These are phyloP conservation scores for Stomatorhinus ivindoensis DNA, from an alignment of 2,113 vertebrate genomes.

Conservation along the genomic window DNA sequence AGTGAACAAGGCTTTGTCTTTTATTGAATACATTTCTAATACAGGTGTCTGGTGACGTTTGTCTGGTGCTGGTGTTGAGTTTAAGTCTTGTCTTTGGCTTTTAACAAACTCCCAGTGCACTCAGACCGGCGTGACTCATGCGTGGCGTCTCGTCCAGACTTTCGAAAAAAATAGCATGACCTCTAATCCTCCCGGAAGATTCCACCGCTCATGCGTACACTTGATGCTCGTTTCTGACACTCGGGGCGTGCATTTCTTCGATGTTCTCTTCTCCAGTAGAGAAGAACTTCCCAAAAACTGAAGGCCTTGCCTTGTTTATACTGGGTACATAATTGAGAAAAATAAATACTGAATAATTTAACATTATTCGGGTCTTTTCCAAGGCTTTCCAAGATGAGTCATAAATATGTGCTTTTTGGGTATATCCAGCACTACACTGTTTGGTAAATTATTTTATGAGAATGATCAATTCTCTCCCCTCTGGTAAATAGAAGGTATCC, in stretches of 20 bases:
- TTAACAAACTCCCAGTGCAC: background rate
- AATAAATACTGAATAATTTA: slow-evolving; percentile 64
- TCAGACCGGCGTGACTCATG: background rate
- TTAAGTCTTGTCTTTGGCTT: background rate
- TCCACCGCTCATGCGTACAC: background rate
- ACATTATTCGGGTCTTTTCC: slow-evolving; percentile 19
- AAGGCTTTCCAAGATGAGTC: background rate
- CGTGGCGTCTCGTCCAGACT: background rate
- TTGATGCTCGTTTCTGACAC: background rate
- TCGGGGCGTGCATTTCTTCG: background rate
- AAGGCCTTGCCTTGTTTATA: slow-evolving; percentile 42
- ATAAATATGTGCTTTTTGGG: slow-evolving; percentile 23
- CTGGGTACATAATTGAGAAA: slow-evolving; percentile 40
- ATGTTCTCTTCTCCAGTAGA: background rate
- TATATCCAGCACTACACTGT: background rate
- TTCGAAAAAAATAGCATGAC: background rate
- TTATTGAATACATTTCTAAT: background rate
- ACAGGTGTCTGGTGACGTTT: background rate
- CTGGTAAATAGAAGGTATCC: background rate
- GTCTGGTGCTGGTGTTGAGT: background rate
- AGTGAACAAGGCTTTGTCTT: background rate
- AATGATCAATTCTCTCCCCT: background rate
- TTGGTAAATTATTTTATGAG: background rate
- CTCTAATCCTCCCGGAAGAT: background rate
- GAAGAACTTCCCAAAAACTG: background rate